Evolutionary conservation across 2,113 vertebrate genomes (phyloP).

Genomic region (Scortum barcoo): DNA sequence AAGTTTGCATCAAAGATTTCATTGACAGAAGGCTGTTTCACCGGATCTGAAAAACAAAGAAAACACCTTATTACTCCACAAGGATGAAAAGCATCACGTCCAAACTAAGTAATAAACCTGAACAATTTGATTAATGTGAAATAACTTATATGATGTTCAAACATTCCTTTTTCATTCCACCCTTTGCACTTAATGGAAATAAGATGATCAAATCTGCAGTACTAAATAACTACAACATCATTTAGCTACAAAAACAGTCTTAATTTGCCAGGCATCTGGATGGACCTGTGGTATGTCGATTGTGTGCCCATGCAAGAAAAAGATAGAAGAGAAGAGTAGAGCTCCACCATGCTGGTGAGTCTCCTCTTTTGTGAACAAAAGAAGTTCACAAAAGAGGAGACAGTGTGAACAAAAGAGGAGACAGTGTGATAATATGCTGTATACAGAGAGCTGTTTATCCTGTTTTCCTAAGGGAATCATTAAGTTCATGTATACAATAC

Average conservation of each 20-base stretch:
- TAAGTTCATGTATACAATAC: neutral
- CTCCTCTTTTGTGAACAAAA: too few relatives aligned
- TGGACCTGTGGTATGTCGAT: neutral
- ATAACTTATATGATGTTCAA: neutral
- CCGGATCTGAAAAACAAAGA: conserved; percentile 80
- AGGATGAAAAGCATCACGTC: neutral
- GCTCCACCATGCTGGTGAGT: neutral
- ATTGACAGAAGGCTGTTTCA: conserved; percentile 59
- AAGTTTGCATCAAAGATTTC: neutral
- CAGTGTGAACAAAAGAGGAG: too few relatives aligned
- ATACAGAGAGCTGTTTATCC: neutral
- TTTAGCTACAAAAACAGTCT: neutral
- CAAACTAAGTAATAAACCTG: neutral
- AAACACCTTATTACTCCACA: neutral
- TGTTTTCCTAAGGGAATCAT: neutral
- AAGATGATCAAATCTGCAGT: too few relatives aligned
- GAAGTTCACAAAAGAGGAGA: too few relatives aligned
- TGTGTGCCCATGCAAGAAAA: neutral
- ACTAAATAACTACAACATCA: neutral
- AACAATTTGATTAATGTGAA: neutral
- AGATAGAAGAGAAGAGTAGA: too few relatives aligned
- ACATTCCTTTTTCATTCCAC: neutral
- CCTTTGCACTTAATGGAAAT: neutral
- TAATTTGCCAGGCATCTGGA: neutral
- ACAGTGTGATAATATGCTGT: neutral